Conservation (phyloP, 2,113 vertebrate genomes). For the Felis chaus region DNA sequence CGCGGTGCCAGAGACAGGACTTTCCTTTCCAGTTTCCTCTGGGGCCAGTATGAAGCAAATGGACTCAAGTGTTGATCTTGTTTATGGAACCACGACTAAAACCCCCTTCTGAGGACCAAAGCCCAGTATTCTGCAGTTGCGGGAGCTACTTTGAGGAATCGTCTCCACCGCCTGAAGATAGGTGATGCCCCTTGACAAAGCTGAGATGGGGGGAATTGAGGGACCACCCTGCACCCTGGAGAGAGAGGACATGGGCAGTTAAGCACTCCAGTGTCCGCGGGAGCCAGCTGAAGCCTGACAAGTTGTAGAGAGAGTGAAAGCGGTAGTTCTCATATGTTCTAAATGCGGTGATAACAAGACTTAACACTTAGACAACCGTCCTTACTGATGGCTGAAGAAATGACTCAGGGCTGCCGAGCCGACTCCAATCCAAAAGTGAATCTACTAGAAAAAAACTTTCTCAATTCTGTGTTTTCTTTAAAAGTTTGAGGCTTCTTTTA, state of each 20-base stretch:
- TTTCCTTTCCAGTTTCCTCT: not conserved
- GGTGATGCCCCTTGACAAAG: not conserved
- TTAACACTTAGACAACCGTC: accelerated
- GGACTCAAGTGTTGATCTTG: not conserved
- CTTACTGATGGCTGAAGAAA: not conserved
- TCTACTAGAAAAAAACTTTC: not conserved
- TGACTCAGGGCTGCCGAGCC: accelerated
- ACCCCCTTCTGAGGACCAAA: not conserved
- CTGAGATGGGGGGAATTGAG: not conserved
- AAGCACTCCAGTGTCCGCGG: too few relatives aligned
- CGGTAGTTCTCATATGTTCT: accelerated
- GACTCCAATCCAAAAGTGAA: not conserved
- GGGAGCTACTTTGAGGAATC: not conserved
- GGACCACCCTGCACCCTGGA: accelerated
- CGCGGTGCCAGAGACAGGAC: not conserved
- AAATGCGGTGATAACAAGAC: accelerated
- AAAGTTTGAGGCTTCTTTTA: not conserved
- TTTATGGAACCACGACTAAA: not conserved
- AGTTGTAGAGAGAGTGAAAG: too few relatives aligned
- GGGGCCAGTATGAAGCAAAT: not conserved
- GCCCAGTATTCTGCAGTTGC: not conserved
- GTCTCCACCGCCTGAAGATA: not conserved
- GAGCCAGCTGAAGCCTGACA: accelerated
- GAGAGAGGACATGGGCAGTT: not conserved
- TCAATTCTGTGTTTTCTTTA: not conserved